Evolutionary conservation across 2,113 vertebrate genomes (phyloP).

Genomic region (Mystacornis crossleyi): DNA sequence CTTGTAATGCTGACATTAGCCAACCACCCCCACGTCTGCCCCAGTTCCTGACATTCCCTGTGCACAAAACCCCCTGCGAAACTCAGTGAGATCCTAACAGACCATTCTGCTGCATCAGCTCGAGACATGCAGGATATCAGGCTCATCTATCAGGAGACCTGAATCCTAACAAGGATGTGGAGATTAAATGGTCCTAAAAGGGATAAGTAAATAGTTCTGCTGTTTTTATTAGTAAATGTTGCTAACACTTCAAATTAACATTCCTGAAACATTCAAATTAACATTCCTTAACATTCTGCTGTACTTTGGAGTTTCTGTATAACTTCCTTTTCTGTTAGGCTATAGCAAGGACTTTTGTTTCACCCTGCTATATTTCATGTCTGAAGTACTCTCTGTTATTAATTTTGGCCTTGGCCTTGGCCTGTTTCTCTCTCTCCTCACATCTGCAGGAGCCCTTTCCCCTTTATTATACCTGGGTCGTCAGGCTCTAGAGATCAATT

Average conservation of each 20-base stretch:
- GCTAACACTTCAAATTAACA: background rate
- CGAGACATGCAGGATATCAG: background rate
- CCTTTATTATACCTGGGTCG: conserved; percentile 41
- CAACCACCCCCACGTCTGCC: background rate
- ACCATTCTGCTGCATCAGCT: background rate
- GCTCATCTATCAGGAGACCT: background rate
- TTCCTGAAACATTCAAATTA: conserved; percentile 1
- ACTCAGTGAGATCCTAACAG: background rate
- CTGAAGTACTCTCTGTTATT: conserved; percentile 46
- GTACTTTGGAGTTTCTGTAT: background rate
- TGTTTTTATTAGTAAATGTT: background rate
- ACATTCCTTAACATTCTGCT: conserved; percentile 1
- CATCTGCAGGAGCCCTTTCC: conserved; percentile 60
- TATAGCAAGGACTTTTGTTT: background rate
- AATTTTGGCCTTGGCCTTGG: conserved; percentile 41
- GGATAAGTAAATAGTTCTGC: background rate
- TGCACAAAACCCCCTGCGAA: background rate
- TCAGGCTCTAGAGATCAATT: conserved; percentile 69
- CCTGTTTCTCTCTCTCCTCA: conserved; percentile 18
- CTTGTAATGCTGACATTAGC: background rate
- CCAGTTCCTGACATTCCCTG: background rate
- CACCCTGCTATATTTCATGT: background rate
- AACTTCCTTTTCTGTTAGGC: background rate
- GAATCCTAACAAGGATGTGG: background rate
- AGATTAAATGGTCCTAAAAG: background rate